These are phyloP conservation scores for Drosophila seguyi DNA, from an alignment of 1,140 invertebrate species.

Conservation along the genomic window DNA sequence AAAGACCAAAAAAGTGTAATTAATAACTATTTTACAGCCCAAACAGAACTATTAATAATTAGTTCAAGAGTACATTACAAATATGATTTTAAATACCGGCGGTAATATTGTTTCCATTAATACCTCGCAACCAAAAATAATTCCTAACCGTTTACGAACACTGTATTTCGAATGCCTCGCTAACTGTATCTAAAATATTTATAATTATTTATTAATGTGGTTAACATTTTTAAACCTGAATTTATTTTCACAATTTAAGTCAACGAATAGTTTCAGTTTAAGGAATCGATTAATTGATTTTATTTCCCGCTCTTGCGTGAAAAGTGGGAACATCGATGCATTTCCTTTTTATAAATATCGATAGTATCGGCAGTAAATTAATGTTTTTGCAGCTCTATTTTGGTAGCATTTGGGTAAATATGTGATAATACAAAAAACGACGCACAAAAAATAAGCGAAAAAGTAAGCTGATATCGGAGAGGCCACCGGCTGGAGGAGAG, in stretches of 20 bases:
- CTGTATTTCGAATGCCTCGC: not conserved
- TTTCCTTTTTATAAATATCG: not conserved
- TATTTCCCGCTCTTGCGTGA: not conserved
- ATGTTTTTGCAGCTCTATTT: slow-evolving; percentile 33
- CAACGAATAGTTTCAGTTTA: too few relatives aligned
- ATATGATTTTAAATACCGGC: not conserved
- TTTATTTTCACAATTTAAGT: too few relatives aligned
- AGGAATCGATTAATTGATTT: not conserved
- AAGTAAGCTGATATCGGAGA: slow-evolving; percentile 11
- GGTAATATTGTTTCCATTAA: not conserved
- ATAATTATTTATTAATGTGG: too few relatives aligned
- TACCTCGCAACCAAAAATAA: not conserved
- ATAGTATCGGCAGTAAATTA: not conserved
- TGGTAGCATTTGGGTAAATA: slow-evolving; percentile 47
- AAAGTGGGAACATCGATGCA: not conserved
- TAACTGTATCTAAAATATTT: not conserved
- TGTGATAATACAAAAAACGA: slow-evolving; percentile 62
- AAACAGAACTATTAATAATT: too few relatives aligned
- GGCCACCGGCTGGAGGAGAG: slow-evolving; percentile 24
- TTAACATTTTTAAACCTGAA: too few relatives aligned
- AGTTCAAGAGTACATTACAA: too few relatives aligned
- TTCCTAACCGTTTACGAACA: not conserved
- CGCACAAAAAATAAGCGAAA: slow-evolving; percentile 52
- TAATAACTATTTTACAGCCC: too few relatives aligned
- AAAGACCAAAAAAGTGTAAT: too few relatives aligned